A percentile compares a stretch with the other conserved stretches of the same genome.
Evolutionary conservation across 2,113 vertebrate genomes (phyloP).

Genomic region (Rhinogobius similis): DNA sequence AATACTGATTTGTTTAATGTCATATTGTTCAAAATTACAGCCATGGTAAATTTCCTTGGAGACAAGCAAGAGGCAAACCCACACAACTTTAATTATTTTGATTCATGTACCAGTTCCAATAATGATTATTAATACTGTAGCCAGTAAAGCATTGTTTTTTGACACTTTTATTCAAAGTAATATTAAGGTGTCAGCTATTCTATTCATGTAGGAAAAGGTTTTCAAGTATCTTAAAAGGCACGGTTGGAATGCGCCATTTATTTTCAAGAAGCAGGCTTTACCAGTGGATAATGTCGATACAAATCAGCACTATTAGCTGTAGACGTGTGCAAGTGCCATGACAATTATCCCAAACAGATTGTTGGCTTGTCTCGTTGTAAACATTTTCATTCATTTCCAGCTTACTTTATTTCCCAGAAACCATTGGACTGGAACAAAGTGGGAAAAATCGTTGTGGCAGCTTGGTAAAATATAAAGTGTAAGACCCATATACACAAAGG

Average conservation of each 20-base stretch:
- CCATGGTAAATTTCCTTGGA: too few relatives aligned
- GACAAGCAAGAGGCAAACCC: too few relatives aligned
- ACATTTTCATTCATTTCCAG: background rate
- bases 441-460: background rate
- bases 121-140: too few relatives aligned
- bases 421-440: background rate
- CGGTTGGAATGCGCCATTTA: constrained; percentile 9
- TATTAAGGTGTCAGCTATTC: background rate
- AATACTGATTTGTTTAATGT: too few relatives aligned
- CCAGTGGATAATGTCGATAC: constrained; percentile 12
- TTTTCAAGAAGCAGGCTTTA: background rate
- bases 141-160: too few relatives aligned
- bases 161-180: too few relatives aligned
- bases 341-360: constrained; percentile 51
- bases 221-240: background rate
- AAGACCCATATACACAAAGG: background rate
- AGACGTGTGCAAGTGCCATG: constrained; percentile 24
- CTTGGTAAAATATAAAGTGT: background rate
- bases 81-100: too few relatives aligned
- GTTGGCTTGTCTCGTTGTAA: constrained; percentile 36
- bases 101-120: too few relatives aligned
- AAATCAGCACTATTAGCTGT: constrained; percentile 28
- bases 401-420: background rate
- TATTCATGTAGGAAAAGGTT: background rate
- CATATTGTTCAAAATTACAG: too few relatives aligned